Percentiles rank a stretch among this genome's conserved stretches.
These are phyloP conservation scores for Mamestra configurata DNA, from an alignment of 1,140 invertebrate species.

Conservation along the genomic window DNA sequence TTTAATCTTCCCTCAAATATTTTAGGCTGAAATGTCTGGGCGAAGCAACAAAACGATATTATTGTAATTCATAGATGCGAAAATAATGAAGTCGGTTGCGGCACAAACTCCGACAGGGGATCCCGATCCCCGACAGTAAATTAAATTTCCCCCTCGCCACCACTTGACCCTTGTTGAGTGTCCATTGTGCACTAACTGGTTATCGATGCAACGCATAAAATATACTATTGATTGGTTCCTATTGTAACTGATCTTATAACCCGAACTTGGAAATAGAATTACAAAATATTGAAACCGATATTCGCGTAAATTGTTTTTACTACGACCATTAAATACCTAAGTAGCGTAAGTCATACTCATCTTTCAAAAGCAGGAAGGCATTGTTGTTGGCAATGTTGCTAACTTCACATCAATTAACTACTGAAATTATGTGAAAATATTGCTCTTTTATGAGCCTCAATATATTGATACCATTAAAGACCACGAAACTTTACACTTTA, in stretches of 20 bases:
- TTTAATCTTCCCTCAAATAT: background rate
- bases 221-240: constrained; percentile 41
- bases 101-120: constrained; percentile 54
- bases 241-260: constrained; percentile 24
- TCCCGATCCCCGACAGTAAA: constrained; percentile 59
- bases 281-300: too few relatives aligned
- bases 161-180: constrained; percentile 63
- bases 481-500: constrained; percentile 8
- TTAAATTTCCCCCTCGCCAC: constrained; percentile 65
- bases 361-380: too few relatives aligned
- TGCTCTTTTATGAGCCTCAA: background rate
- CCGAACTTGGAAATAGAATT: background rate
- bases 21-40: background rate
- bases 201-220: constrained; percentile 64
- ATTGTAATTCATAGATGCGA: constrained; percentile 60
- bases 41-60: constrained; percentile 50
- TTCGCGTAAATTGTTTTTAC: background rate
- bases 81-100: constrained; percentile 64
- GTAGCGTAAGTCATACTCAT: too few relatives aligned
- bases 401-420: too few relatives aligned
- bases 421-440: background rate
- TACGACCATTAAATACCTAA: background rate
- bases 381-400: too few relatives aligned
- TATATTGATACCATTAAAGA: background rate
- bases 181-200: constrained; percentile 60